Base-by-base conservation (phyloP, 2,113 vertebrate species). In the Spea bombifrons region DNA sequence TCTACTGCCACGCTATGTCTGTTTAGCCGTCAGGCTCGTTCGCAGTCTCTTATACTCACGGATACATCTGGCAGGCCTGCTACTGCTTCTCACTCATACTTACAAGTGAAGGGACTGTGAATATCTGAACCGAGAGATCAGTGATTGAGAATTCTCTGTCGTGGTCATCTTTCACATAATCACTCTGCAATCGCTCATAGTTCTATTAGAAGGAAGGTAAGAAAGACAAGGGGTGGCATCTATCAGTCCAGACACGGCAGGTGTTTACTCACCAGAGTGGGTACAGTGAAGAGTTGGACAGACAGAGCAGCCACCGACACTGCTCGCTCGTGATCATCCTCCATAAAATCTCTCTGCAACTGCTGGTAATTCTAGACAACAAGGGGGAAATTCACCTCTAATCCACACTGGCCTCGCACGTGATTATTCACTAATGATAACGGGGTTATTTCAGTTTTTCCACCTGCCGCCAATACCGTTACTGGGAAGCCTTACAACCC, bases 281-380 rank as follows among this genome's bases (percentile, higher is more conserved):
- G 97, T 83, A 97, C 97, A 69, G 97, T 98, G 95, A 98, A 99
- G 92, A 99, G 94, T 92, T 99, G 97, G 83, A 98, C 97, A 89
- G 97, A 99, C 88, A 99, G 93, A 88, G 96, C 96, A 84, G 96
- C 95, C 94, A 98, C 95, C 87, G 97, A 99, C 88, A 98, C 95
- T 92, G 96, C 92, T 86, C 97, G 93, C 86, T 99, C 97, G 86
- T 99, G 97, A 92, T 99, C 96, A 85, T 98, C 97, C 90, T 98
- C 97, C 97, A 99, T 95, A 94, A 98, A 99, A 94, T 98, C 96
- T 93, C 93, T 98, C 94, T 99, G 97, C 87, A 99, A 95, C 86
- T 95, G 94, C 94, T 94, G 94, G 94, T 98, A 99, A 94, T 95
- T 99, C 97, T 98, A 93, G 89, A 95, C 90, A 93, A 95, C 92